Percentiles rank a stretch among this genome's conserved stretches.
Conservation (phyloP, 1,140 invertebrate genomes). For the Lepidurus arcticus region DNA sequence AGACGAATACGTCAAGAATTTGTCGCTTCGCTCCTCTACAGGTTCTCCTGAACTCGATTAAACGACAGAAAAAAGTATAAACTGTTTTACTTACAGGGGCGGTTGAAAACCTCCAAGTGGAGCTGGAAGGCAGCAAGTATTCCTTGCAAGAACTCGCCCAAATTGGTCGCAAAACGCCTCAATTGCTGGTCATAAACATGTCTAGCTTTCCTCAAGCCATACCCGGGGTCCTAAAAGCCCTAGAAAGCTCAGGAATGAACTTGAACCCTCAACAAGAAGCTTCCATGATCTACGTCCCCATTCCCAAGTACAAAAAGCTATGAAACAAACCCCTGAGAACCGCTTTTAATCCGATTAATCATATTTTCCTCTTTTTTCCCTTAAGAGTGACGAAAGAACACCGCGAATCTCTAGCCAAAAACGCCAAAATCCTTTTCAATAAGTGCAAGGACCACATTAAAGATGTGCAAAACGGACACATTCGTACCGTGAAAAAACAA, state of each 20-base stretch:
- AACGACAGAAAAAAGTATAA: not conserved
- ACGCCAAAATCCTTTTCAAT: constrained; percentile 72
- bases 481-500: constrained; percentile 63
- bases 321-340: not conserved
- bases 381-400: constrained; percentile 81
- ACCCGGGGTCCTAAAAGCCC: constrained; percentile 64
- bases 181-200: constrained; percentile 77
- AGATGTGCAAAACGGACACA: constrained; percentile 66
- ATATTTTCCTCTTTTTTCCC: not conserved
- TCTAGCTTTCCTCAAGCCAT: constrained; percentile 75
- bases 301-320: constrained; percentile 65
- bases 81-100: constrained; percentile 50
- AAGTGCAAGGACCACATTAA: constrained; percentile 73
- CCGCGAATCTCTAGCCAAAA: constrained; percentile 76
- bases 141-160: constrained; percentile 83
- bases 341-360: not conserved
- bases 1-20: constrained; percentile 68
- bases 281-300: constrained; percentile 75
- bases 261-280: constrained; percentile 92
- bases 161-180: constrained; percentile 76
- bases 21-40: constrained; percentile 62
- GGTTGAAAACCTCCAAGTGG: constrained; percentile 68
- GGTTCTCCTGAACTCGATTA: constrained; percentile 42
- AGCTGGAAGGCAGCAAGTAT: constrained; percentile 73
- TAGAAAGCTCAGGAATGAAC: constrained; percentile 77